Conservation (phyloP, 92 coral and sea anemone species). For the Virgularia gustaviana region DNA sequence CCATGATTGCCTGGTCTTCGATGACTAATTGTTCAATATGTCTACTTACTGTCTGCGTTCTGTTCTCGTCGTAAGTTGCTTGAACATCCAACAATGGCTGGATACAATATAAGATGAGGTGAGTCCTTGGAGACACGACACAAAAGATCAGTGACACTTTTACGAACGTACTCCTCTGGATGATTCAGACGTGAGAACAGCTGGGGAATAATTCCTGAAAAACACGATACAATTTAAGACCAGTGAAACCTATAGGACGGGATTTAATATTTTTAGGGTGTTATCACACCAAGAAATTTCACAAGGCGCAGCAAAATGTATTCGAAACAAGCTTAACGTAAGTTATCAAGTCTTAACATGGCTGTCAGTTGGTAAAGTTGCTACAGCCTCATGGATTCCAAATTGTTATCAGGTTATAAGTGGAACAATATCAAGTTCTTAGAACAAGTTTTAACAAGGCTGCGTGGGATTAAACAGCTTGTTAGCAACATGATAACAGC, state of each 20-base stretch:
- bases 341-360: too few relatives aligned
- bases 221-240: background rate
- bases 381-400: too few relatives aligned
- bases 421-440: too few relatives aligned
- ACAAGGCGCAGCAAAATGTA: too few relatives aligned
- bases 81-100: constrained; percentile 87
- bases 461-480: too few relatives aligned
- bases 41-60: constrained; percentile 30
- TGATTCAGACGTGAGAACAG: constrained; percentile 93
- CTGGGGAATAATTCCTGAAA: constrained; percentile 89
- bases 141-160: constrained; percentile 87
- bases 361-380: too few relatives aligned
- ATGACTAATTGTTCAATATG: too few relatives aligned
- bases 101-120: constrained; percentile 89
- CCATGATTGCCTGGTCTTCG: too few relatives aligned
- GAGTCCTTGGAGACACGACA: constrained; percentile 95
- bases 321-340: background rate
- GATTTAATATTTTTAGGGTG: background rate
- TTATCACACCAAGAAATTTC: too few relatives aligned
- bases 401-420: too few relatives aligned
- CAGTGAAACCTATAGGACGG: background rate
- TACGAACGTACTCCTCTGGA: constrained; percentile 91
- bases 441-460: too few relatives aligned
- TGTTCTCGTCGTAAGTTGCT: constrained; percentile 12
- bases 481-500: too few relatives aligned